A percentile compares a stretch with the other conserved stretches of the same genome.
phyloP scores from a whole-genome alignment of 2,113 vertebrate species.

The Leptocoma aspasia region DNA sequence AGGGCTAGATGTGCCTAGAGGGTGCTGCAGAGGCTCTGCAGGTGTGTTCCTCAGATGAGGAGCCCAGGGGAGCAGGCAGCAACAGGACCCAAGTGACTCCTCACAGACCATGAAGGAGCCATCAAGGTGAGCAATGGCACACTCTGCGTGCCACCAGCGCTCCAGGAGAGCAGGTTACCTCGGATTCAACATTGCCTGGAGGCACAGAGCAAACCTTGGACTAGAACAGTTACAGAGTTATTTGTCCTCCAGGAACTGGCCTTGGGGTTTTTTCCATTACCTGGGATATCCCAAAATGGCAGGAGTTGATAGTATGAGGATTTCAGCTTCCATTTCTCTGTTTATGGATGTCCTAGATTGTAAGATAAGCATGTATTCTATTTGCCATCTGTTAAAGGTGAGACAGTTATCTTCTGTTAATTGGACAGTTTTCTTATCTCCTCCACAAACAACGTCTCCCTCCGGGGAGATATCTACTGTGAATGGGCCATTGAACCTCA shows the following conservation, averaged over 20 bases:
- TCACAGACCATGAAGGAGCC: not conserved
- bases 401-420: too few species aligned
- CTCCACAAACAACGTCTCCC: too few species aligned
- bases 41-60: not conserved
- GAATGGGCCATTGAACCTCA: too few species aligned
- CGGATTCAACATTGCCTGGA: not conserved
- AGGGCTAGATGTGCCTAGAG: not conserved
- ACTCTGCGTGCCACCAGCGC: fast-evolving
- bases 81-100: not conserved
- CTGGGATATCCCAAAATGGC: not conserved
- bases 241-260: not conserved
- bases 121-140: not conserved
- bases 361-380: too few species aligned
- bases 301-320: not conserved
- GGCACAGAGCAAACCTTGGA: not conserved
- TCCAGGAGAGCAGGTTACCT: not conserved
- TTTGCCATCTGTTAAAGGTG: too few species aligned
- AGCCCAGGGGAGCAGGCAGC: not conserved
- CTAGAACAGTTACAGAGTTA: not conserved
- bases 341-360: too few species aligned
- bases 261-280: not conserved
- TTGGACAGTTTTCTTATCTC: too few species aligned
- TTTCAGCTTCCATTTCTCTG: not conserved
- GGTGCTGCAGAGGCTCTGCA: not conserved
- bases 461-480: too few species aligned